phyloP scores from a whole-genome alignment of 2,797 vertebrate species.

The Brachyalestes nurse region DNA sequence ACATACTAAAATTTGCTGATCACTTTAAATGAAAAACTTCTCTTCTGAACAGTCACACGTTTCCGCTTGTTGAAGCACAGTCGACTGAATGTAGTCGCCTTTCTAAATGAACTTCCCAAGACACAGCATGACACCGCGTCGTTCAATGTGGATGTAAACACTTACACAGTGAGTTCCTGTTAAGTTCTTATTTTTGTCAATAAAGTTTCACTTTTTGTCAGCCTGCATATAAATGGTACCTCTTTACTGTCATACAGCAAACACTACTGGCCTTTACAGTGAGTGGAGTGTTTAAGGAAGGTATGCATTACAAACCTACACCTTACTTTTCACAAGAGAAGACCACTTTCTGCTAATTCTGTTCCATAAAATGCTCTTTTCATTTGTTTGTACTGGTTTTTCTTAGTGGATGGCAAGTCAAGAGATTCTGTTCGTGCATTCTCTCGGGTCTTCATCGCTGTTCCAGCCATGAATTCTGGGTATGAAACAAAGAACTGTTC shows the following conservation, averaged over 20 bases:
- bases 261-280: slow-evolving; percentile 88
- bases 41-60: slow-evolving; percentile 74
- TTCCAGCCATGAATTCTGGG: slow-evolving; percentile 86
- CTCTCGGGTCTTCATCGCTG: slow-evolving; percentile 88
- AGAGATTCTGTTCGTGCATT: slow-evolving; percentile 86
- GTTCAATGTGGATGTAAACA: slow-evolving; percentile 88
- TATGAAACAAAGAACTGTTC: slow-evolving; percentile 63
- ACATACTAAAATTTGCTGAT: neutral
- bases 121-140: slow-evolving; percentile 90
- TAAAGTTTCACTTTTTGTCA: neutral
- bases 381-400: slow-evolving; percentile 40
- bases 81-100: slow-evolving; percentile 88
- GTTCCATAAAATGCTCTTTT: neutral
- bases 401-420: slow-evolving; percentile 84
- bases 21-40: slow-evolving; percentile 1
- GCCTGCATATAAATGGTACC: neutral
- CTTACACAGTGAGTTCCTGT: slow-evolving; percentile 79
- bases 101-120: slow-evolving; percentile 90
- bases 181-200: neutral
- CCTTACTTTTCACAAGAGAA: neutral
- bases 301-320: slow-evolving; percentile 66
- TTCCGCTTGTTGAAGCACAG: slow-evolving; percentile 88
- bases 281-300: slow-evolving; percentile 91
- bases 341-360: neutral
- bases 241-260: slow-evolving; percentile 70